Evolutionary conservation across 2,888 invertebrate genomes (phyloP), one percentile per base, ranked within the genome.

Genomic region (Chesias legatella): DNA sequence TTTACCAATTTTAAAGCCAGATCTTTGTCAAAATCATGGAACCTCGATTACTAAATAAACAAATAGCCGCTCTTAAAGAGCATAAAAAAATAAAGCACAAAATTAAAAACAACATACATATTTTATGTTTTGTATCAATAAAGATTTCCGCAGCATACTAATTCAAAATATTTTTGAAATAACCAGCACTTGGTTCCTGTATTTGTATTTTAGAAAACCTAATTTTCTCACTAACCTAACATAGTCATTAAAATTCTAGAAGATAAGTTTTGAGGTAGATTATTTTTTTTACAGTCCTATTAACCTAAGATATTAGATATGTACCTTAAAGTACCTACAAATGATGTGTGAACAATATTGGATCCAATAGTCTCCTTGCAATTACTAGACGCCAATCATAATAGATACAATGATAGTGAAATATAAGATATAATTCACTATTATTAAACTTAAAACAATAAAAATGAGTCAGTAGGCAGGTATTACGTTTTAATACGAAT

Each of bases 221-320:
- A 74, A 63, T 57, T 64, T 67, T 77, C 69, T 84, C 81, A 83
- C 82, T 86, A 86, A 84, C 79, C 83, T 86, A 86, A 80, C 60
- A 63, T 77, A 79, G 67, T 81, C 75, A 75, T 76, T 80, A 76
- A 67, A 74, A 66, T 78, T 75, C 81, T 86, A 84, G 66, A 72
- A 75, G 65, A 81, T 84, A 85, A 83, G 81, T 86, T 85, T 81
- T 88, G 88, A 88, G 88, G 88, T 88, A 88, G 88, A 86, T 88
- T 78, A 79, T 82, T 86, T 85, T n/a, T 36, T 86, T 86, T 85
- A 88, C 79, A 86, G 75, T 82, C 85, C 88, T 88, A 88, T 84
- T 88, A 86, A 76, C 82, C 83, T 88, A 88, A 73, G 73, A 71
- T 71, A 83, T 82, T 82, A 83, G 73, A 82, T 84, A 86, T 82